These are phyloP conservation scores for Neopipo cinnamomea DNA, from an alignment of 2,113 vertebrate genomes.

Conservation along the genomic window DNA sequence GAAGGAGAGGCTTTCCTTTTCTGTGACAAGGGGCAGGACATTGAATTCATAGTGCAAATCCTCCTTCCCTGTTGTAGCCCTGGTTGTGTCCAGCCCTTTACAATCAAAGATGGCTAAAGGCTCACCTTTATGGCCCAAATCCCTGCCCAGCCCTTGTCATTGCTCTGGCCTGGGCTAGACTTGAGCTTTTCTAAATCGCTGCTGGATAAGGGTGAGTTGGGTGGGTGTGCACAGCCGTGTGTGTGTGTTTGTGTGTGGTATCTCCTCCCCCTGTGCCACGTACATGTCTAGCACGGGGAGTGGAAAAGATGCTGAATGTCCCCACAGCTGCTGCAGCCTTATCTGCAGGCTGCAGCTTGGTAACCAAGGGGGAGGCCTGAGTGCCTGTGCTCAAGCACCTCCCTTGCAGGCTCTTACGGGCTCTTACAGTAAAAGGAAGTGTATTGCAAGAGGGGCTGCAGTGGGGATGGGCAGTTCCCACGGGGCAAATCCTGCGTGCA, in stretches of 20 bases:
- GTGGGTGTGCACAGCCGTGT: not conserved
- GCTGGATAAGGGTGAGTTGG: not conserved
- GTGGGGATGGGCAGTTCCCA: not conserved
- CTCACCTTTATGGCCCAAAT: not conserved
- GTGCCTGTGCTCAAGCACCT: not conserved
- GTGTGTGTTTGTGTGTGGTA: not conserved
- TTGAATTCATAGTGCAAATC: not conserved
- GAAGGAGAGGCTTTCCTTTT: not conserved
- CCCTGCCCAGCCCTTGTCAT: not conserved
- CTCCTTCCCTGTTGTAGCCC: not conserved
- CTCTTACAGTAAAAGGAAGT: constrained; percentile 38
- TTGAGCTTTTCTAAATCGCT: not conserved
- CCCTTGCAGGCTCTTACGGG: constrained; percentile 11
- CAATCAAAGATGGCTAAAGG: not conserved
- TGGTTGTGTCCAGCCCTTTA: not conserved
- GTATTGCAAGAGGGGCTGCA: not conserved
- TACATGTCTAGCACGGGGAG: not conserved
- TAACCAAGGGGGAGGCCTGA: not conserved
- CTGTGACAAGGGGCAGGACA: not conserved
- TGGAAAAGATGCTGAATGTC: constrained; percentile 3
- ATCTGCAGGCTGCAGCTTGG: constrained; percentile 58
- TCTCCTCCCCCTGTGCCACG: not conserved
- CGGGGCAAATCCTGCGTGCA: not conserved
- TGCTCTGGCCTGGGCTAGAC: not conserved
- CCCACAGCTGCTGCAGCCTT: constrained; percentile 36